Conservation (phyloP, 2,113 vertebrate species). For the Dissostichus mawsoni region DNA sequence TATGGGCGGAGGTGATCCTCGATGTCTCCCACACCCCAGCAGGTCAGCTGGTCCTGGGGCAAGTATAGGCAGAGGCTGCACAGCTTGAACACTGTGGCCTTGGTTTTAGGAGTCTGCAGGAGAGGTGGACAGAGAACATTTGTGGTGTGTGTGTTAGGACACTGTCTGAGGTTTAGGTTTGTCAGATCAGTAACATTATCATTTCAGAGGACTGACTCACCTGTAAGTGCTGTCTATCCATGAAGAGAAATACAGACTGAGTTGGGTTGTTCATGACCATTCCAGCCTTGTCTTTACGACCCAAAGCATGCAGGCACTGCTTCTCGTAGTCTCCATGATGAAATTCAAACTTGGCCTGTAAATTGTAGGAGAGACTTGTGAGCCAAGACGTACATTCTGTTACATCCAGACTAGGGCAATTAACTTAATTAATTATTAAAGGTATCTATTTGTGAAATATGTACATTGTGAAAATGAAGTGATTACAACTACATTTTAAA, state of each 20-base stretch:
- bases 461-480: not conserved
- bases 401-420: not conserved
- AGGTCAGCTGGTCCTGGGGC: slow-evolving; percentile 99
- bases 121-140: slow-evolving; percentile 21
- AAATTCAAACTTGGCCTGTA: slow-evolving; percentile 99
- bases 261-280: slow-evolving; percentile 90
- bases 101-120: slow-evolving; percentile 97
- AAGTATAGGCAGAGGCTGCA: slow-evolving; percentile 99
- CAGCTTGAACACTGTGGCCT: slow-evolving; percentile 99
- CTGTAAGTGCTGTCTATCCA: slow-evolving; percentile 99
- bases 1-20: slow-evolving; percentile 99
- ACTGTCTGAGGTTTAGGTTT: not conserved
- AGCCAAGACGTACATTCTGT: not conserved
- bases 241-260: slow-evolving; percentile 98
- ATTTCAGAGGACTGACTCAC: slow-evolving; percentile 69
- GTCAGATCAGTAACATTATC: not conserved
- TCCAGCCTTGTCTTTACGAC: slow-evolving; percentile 99
- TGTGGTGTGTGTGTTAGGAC: not conserved
- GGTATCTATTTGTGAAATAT: not conserved
- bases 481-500: not conserved
- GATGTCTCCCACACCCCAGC: slow-evolving; percentile 97
- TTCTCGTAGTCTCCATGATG: slow-evolving; percentile 99
- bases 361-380: slow-evolving; percentile 24
- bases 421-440: not conserved
- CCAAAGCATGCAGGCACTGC: slow-evolving; percentile 98